These are phyloP conservation scores for Leucoraja ocellata DNA, from an alignment of 2,797 vertebrate genomes.

Conservation along the genomic window DNA sequence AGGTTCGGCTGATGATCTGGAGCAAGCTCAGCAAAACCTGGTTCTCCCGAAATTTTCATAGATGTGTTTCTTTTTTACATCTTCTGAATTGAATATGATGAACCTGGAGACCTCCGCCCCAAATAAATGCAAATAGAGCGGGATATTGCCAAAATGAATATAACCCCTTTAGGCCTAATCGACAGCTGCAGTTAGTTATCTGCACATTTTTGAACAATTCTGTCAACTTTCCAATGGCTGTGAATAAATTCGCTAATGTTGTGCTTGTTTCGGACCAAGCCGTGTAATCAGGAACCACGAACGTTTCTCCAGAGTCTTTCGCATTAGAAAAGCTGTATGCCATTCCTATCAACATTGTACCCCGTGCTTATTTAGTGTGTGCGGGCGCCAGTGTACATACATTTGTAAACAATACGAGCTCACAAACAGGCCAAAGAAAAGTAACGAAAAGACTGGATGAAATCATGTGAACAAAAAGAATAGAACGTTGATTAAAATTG, in stretches of 20 bases:
- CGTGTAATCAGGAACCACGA: not conserved
- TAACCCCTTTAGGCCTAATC: not conserved
- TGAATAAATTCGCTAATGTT: not conserved
- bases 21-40: not conserved
- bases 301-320: slow-evolving; percentile 9
- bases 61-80: not conserved
- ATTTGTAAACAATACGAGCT: not conserved
- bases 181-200: not conserved
- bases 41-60: not conserved
- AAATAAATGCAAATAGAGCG: not conserved
- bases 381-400: too few relatives aligned
- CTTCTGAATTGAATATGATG: too few relatives aligned
- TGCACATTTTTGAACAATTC: not conserved
- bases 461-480: not conserved
- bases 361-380: not conserved
- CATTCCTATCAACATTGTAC: not conserved
- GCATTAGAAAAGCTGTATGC: not conserved
- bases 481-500: not conserved
- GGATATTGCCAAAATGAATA: not conserved
- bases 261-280: not conserved
- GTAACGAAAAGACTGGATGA: not conserved
- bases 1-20: not conserved
- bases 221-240: not conserved
- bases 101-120: not conserved
- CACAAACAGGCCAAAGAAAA: not conserved